phyloP scores from a whole-genome alignment of 2,797 vertebrate genomes.

The Pristis pectinata region DNA sequence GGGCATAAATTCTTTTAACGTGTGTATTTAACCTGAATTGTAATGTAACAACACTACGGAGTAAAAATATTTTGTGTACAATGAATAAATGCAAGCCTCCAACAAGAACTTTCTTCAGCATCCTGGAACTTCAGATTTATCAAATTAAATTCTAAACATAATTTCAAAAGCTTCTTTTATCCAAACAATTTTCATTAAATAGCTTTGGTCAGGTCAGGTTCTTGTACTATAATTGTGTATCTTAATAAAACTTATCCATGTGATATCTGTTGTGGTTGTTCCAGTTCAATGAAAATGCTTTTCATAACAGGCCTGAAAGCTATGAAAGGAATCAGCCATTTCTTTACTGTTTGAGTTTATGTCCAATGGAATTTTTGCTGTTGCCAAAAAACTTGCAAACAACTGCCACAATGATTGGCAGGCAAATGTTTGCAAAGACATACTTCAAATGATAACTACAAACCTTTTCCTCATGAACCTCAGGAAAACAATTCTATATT shows the following conservation, averaged over 20 bases:
- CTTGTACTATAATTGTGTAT: background rate
- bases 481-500: background rate
- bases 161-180: background rate
- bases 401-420: background rate
- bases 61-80: background rate
- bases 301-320: background rate
- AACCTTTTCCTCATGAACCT: background rate
- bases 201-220: background rate
- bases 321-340: constrained; percentile 14
- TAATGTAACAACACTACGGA: background rate
- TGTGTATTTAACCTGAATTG: background rate
- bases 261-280: background rate
- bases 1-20: too few relatives aligned
- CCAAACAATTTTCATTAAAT: background rate
- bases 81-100: background rate
- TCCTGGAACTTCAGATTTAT: background rate
- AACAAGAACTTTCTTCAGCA: background rate
- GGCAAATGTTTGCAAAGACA: constrained; percentile 1
- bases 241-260: background rate
- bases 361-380: background rate
- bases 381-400: background rate
- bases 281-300: constrained; percentile 26
- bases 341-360: constrained; percentile 16
- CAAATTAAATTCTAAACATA: too few relatives aligned
- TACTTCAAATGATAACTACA: background rate